A percentile compares a stretch with the other conserved stretches of the same genome.
Evolutionary conservation across 2,797 vertebrate species (phyloP).

Genomic region (Morus bassanus): DNA sequence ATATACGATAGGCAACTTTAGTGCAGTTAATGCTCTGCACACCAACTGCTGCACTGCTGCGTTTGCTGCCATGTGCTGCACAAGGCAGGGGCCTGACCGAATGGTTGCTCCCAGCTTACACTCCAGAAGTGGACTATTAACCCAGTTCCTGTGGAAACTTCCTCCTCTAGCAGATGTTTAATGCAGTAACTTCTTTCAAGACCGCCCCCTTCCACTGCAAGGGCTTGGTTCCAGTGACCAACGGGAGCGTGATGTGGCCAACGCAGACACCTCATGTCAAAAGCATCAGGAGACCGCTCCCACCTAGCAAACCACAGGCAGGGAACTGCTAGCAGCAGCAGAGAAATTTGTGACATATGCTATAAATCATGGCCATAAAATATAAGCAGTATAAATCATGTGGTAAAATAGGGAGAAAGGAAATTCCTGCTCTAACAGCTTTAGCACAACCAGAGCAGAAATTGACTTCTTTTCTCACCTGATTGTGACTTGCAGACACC

Average conservation of each 20-base stretch:
- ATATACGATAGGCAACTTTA: fast-evolving
- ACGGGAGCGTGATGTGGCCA: neutral
- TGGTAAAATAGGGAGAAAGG: neutral
- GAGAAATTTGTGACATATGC: neutral
- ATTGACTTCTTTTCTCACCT: neutral
- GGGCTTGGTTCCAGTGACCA: neutral
- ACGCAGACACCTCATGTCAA: neutral
- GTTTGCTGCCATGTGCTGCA: fast-evolving
- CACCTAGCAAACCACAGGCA: conserved; percentile 1
- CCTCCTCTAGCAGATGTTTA: neutral
- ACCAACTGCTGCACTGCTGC: neutral
- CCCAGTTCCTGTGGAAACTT: neutral
- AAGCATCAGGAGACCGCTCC: neutral
- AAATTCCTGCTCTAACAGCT: conserved; percentile 4
- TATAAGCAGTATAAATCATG: neutral
- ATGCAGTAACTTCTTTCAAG: neutral
- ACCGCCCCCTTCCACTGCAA: neutral
- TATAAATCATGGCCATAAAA: conserved; percentile 36
- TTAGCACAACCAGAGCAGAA: neutral
- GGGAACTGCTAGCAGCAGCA: neutral
- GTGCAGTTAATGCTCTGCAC: neutral
- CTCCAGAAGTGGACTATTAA: neutral
- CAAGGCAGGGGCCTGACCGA: neutral
- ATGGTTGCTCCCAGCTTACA: neutral
- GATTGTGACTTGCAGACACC: neutral